phyloP scores from a whole-genome alignment of 2,797 vertebrate genomes.

The Delichon dasypus region DNA sequence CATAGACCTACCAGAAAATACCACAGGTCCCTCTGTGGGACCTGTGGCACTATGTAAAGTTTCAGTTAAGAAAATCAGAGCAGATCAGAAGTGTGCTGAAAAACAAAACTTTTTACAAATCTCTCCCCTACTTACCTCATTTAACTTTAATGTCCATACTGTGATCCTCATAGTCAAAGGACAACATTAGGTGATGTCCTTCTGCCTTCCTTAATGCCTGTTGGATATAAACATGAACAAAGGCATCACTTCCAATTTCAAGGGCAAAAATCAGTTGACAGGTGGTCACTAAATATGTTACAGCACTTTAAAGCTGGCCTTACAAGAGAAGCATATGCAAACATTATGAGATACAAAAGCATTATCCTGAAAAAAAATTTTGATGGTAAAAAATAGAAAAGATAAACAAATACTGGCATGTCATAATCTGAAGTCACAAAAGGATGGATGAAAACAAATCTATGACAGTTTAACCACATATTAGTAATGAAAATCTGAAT shows the following conservation, averaged over 20 bases:
- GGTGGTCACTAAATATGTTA: background rate
- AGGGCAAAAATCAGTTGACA: background rate
- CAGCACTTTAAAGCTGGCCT: background rate
- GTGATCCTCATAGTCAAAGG: background rate
- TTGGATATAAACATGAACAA: background rate
- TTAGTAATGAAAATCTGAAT: background rate
- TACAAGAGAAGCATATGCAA: background rate
- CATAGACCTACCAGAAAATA: background rate
- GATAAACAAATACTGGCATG: background rate
- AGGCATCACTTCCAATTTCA: background rate
- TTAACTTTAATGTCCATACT: background rate
- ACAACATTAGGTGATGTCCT: background rate
- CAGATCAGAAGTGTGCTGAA: background rate
- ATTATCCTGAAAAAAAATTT: background rate
- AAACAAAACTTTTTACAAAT: background rate
- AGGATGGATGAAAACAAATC: background rate
- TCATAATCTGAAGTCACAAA: background rate
- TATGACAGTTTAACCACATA: background rate
- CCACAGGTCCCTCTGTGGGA: background rate
- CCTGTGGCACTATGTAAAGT: background rate
- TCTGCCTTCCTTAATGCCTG: background rate
- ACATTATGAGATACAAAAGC: background rate
- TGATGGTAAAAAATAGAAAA: background rate
- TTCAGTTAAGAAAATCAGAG: background rate
- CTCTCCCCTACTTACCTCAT: background rate